A percentile compares a stretch with the other conserved stretches of the same genome.
Conservation (phyloP, 2,888 invertebrate species). For the Diloba caeruleocephala region DNA sequence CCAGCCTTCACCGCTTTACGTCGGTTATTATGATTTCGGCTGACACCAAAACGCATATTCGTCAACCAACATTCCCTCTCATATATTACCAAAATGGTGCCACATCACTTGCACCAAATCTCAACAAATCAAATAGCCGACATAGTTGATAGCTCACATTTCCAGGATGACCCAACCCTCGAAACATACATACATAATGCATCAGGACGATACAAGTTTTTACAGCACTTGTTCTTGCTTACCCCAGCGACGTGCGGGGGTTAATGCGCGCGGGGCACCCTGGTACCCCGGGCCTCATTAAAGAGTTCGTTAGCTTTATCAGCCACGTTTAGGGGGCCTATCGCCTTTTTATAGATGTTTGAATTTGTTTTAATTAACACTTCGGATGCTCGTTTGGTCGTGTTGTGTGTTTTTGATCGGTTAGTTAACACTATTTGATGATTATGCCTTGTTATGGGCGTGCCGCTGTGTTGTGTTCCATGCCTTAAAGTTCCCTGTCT, state of each 20-base stretch:
- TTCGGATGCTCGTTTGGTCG: slow-evolving; percentile 32
- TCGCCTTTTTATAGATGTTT: slow-evolving; percentile 69
- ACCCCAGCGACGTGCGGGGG: slow-evolving; percentile 32
- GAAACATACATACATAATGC: slow-evolving; percentile 38
- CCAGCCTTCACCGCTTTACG: too few species aligned
- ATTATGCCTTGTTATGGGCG: neutral
- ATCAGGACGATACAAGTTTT: slow-evolving; percentile 56
- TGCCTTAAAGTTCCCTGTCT: too few species aligned
- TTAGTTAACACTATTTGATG: slow-evolving; percentile 33
- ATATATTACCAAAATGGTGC: slow-evolving; percentile 14
- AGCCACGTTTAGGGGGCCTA: slow-evolving; percentile 51
- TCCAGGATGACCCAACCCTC: slow-evolving; percentile 28
- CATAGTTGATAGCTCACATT: slow-evolving; percentile 47
- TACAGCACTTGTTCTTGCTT: slow-evolving; percentile 64
- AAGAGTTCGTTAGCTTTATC: slow-evolving; percentile 63
- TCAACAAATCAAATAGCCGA: slow-evolving; percentile 36
- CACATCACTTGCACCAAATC: slow-evolving; percentile 8
- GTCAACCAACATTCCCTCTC: too few species aligned
- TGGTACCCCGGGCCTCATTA: slow-evolving; percentile 50
- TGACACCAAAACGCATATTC: too few species aligned
- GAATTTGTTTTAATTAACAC: slow-evolving; percentile 68
- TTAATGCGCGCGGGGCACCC: slow-evolving; percentile 48
- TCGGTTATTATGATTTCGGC: too few species aligned
- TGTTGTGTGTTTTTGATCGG: slow-evolving; percentile 20
- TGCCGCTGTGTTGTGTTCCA: neutral